phyloP scores from a whole-genome alignment of 2,797 vertebrate genomes.

The Onychomys arenicola region DNA sequence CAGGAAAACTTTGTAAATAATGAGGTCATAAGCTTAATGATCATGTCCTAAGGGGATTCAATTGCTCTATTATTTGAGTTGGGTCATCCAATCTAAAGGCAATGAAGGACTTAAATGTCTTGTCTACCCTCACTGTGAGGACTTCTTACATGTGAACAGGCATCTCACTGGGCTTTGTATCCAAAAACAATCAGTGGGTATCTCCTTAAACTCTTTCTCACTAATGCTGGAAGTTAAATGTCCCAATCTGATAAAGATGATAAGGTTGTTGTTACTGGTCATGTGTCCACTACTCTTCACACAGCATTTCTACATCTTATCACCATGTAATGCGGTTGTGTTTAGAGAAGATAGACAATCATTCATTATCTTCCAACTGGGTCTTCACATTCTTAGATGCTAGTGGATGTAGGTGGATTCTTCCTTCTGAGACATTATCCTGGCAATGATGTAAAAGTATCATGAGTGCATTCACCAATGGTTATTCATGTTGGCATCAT shows the following conservation, averaged over 20 bases:
- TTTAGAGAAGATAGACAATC: background rate
- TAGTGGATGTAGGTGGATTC: background rate
- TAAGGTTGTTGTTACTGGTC: background rate
- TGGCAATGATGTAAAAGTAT: slow-evolving; percentile 31
- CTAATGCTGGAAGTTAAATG: background rate
- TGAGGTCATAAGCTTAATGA: background rate
- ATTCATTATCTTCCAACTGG: background rate
- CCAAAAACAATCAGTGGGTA: background rate
- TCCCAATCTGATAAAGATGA: background rate
- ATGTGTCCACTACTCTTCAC: background rate
- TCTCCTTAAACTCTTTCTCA: background rate
- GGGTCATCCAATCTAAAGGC: background rate
- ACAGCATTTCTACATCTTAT: background rate
- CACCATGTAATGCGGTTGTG: background rate
- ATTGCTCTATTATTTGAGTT: background rate
- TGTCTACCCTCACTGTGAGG: background rate
- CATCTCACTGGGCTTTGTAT: background rate
- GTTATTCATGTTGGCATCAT: slow-evolving; percentile 11
- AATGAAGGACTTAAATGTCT: background rate
- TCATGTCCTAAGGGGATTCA: background rate
- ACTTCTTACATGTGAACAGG: background rate
- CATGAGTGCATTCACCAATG: slow-evolving; percentile 21
- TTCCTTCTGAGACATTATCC: slow-evolving; percentile 51
- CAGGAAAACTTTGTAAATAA: background rate
- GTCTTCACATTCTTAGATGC: background rate